A percentile compares a stretch with the other conserved stretches of the same genome.
Evolutionary conservation across 2,113 vertebrate species (phyloP).

Genomic region (Epinephelus lanceolatus): DNA sequence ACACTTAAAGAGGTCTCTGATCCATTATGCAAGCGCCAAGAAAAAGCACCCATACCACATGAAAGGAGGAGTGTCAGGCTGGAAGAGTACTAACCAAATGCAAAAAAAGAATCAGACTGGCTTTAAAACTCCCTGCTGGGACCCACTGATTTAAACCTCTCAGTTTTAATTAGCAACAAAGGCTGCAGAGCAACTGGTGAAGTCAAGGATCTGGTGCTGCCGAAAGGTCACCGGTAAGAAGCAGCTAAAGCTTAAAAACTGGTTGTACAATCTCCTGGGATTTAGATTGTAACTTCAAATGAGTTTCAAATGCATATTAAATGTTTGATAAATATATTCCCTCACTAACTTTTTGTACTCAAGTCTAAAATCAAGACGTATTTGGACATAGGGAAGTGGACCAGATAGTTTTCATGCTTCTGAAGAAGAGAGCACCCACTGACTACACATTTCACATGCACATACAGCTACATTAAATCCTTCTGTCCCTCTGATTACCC

Average conservation of each 20-base stretch:
- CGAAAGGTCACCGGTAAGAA: background rate
- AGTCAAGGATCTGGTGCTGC: slow-evolving; percentile 30
- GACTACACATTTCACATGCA: background rate
- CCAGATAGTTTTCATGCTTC: background rate
- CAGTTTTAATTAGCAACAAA: slow-evolving; percentile 55
- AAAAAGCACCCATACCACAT: background rate
- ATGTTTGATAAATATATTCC: background rate
- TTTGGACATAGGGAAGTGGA: background rate
- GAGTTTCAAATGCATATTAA: background rate
- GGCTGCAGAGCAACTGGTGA: slow-evolving; percentile 23
- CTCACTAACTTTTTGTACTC: background rate
- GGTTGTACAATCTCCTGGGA: background rate
- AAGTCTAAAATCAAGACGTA: background rate
- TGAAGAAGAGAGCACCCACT: background rate
- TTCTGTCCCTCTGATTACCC: background rate
- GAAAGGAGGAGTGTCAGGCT: background rate
- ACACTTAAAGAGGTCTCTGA: background rate
- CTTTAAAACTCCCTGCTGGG: slow-evolving; percentile 43
- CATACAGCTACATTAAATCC: background rate
- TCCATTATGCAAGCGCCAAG: background rate
- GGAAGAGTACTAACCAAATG: background rate
- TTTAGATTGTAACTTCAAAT: background rate
- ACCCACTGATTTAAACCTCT: slow-evolving; percentile 53
- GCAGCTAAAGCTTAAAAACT: background rate
- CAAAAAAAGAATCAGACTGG: slow-evolving; percentile 35